These are phyloP conservation scores for Oncorhynchus kisutch DNA, from an alignment of 2,113 vertebrate species.

Conservation along the genomic window DNA sequence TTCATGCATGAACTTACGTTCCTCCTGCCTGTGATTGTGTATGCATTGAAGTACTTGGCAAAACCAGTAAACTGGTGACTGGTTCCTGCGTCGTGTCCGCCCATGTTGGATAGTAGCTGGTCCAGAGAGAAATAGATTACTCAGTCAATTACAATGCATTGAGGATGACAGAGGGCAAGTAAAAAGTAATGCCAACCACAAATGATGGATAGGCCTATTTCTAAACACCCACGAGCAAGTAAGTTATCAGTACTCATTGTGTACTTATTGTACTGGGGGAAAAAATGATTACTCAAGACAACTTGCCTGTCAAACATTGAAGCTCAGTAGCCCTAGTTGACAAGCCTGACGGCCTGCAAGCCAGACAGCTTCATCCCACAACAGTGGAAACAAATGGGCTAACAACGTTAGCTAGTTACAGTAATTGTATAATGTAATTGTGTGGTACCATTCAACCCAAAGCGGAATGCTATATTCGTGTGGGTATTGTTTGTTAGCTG, in stretches of 20 bases:
- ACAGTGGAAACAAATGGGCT: not conserved
- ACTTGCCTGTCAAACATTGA: not conserved
- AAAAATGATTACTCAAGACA: not conserved
- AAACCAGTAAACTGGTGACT: slow-evolving; percentile 92
- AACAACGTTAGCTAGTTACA: too few relatives aligned
- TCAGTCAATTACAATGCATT: not conserved
- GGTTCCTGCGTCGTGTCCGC: slow-evolving; percentile 81
- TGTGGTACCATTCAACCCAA: too few relatives aligned
- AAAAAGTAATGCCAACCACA: not conserved
- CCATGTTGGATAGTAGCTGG: slow-evolving; percentile 77
- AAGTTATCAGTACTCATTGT: too few relatives aligned
- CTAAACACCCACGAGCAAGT: too few relatives aligned
- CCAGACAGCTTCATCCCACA: not conserved
- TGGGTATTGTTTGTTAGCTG: too few relatives aligned
- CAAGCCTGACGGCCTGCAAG: not conserved
- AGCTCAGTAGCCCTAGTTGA: not conserved
- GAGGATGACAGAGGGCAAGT: not conserved
- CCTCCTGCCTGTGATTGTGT: slow-evolving; percentile 86
- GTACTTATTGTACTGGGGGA: too few relatives aligned
- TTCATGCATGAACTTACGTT: slow-evolving; percentile 80
- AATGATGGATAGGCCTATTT: too few relatives aligned
- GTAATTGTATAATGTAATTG: too few relatives aligned
- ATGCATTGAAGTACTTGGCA: slow-evolving; percentile 93
- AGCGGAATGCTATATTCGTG: too few relatives aligned
- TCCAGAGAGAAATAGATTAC: slow-evolving; percentile 28